Evolutionary conservation across 2,113 vertebrate species (phyloP).

Genomic region (Coregonus clupeaformis): DNA sequence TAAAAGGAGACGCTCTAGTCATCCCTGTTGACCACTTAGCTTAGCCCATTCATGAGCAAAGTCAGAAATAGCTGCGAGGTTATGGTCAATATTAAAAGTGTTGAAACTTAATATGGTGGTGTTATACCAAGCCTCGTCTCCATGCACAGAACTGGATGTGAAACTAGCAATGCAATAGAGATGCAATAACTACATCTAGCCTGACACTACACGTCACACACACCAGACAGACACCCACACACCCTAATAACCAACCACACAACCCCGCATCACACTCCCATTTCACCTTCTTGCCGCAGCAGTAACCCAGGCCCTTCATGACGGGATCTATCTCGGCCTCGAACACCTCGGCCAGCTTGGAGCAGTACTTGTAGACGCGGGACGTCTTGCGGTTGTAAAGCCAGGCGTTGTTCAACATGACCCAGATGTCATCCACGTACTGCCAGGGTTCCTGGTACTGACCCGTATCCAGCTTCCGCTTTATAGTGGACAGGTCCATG

Average conservation of each 20-base stretch:
- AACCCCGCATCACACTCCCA: neutral
- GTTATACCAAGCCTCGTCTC: constrained; percentile 41
- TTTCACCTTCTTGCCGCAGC: constrained; percentile 94
- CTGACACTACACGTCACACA: neutral
- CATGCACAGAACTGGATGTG: constrained; percentile 4
- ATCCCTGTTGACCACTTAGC: constrained; percentile 24
- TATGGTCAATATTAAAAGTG: neutral
- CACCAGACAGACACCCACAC: neutral
- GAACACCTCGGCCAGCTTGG: constrained; percentile 95
- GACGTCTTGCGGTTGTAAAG: constrained; percentile 98
- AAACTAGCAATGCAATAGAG: neutral
- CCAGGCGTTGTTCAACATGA: constrained; percentile 99
- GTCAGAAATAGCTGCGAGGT: constrained; percentile 54
- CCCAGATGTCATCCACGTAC: constrained; percentile 98
- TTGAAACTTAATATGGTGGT: neutral
- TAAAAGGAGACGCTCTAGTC: neutral
- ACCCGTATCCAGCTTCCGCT: constrained; percentile 95
- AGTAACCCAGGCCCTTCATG: constrained; percentile 96
- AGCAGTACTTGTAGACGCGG: constrained; percentile 96
- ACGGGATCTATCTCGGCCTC: constrained; percentile 99
- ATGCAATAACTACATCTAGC: neutral
- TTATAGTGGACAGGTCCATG: constrained; percentile 97
- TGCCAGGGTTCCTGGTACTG: constrained; percentile 99
- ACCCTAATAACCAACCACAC: too few species aligned
- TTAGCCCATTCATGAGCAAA: constrained; percentile 50